Percentiles rank a stretch among this genome's conserved stretches.
Evolutionary conservation across 1,140 invertebrate species (phyloP).

Genomic region (Magallana gigas): DNA sequence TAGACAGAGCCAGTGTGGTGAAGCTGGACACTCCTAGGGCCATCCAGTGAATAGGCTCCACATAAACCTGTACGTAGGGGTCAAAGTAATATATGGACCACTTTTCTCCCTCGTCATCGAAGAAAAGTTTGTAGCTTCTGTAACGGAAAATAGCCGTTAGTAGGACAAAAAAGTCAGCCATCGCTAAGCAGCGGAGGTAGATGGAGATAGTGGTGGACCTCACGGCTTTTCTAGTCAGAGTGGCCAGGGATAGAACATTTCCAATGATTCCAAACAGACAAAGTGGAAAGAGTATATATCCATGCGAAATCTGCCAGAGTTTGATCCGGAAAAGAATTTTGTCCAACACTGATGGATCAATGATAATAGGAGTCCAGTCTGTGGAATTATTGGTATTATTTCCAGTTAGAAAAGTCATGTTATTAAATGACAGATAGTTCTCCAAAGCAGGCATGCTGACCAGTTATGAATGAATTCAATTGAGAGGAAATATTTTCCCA

Average conservation of each 20-base stretch:
- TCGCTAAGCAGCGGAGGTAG: slow-evolving; percentile 56
- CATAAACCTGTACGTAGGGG: slow-evolving; percentile 62
- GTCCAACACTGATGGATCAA: slow-evolving; percentile 65
- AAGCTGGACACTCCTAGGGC: slow-evolving; percentile 62
- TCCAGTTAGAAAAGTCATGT: not conserved
- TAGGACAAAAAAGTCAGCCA: slow-evolving; percentile 59
- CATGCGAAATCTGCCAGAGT: slow-evolving; percentile 57
- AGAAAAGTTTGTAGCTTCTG: slow-evolving; percentile 62
- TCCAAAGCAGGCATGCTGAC: not conserved
- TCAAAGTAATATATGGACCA: slow-evolving; percentile 56
- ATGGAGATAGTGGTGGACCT: slow-evolving; percentile 57
- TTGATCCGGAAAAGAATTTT: slow-evolving; percentile 53
- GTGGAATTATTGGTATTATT: not conserved
- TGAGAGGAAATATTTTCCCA: not conserved
- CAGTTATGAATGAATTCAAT: not conserved
- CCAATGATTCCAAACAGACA: slow-evolving; percentile 58
- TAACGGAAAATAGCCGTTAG: slow-evolving; percentile 65
- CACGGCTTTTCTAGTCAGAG: slow-evolving; percentile 57
- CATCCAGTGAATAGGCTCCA: slow-evolving; percentile 66
- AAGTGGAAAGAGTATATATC: slow-evolving; percentile 59
- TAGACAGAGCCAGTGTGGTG: slow-evolving; percentile 60
- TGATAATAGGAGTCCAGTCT: not conserved
- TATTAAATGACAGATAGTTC: not conserved
- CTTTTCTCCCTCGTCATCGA: slow-evolving; percentile 52
- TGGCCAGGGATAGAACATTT: slow-evolving; percentile 59